These are phyloP conservation scores for Ormia ochracea DNA, from an alignment of 2,888 invertebrate genomes.

Conservation along the genomic window DNA sequence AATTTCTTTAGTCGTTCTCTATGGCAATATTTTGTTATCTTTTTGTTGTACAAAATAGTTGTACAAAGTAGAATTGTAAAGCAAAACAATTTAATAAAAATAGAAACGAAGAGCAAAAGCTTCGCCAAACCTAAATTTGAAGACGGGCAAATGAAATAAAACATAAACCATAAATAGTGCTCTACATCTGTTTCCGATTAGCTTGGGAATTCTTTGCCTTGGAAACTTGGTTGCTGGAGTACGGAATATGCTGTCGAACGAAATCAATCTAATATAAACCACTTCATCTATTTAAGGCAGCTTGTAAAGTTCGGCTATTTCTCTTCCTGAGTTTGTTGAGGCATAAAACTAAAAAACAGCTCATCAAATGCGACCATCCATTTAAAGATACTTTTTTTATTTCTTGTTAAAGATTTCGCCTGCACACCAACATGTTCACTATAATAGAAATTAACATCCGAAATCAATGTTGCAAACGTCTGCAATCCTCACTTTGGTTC, in stretches of 20 bases:
- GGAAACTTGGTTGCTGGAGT: background rate
- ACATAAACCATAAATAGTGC: constrained; percentile 44
- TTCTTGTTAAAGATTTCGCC: background rate
- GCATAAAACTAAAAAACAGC: background rate
- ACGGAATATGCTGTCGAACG: background rate
- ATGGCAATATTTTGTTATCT: background rate
- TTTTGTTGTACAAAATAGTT: background rate
- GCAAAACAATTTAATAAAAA: constrained; percentile 30
- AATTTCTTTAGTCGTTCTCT: constrained; percentile 27
- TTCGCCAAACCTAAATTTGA: constrained; percentile 32
- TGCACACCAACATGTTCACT: background rate
- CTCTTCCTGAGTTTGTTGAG: background rate
- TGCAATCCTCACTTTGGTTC: constrained; percentile 1
- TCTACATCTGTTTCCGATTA: constrained; percentile 59
- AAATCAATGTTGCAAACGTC: background rate
- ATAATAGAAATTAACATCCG: constrained; percentile 24
- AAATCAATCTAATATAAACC: constrained; percentile 40
- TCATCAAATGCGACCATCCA: background rate
- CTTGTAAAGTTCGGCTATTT: constrained; percentile 19
- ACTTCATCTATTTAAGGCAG: constrained; percentile 41
- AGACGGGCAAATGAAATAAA: background rate
- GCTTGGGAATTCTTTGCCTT: constrained; percentile 53
- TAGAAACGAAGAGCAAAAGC: constrained; percentile 11
- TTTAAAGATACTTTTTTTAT: background rate
- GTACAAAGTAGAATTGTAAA: background rate